Base-by-base conservation (phyloP, 1,140 invertebrate genomes). In the Leptonema lineaticorne region DNA sequence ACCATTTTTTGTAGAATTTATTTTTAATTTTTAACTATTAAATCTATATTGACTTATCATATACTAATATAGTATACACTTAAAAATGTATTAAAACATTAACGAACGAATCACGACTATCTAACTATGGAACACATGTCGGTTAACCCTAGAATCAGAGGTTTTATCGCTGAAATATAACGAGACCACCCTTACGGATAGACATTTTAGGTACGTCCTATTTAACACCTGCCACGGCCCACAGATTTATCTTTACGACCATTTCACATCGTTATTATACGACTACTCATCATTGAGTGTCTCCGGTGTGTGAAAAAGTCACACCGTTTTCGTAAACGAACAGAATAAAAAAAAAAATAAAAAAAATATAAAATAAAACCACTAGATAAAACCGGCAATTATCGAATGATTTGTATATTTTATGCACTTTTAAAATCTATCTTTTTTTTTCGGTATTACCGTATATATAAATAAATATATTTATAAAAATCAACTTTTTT, bases 121-220 rank as follows among this genome's bases (percentile, higher is more conserved):
- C 37, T n/a, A 45, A n/a, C 59, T 16, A 29, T 41, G n/a, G n/a
- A 45, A 46, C 59, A 63, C 41, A 45, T 46, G 59, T 46, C 57
- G 6, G 4, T 24, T 45, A 22, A 18, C 16, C 20, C 11, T 33
- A 18, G 57, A 29, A 59, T n/a, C 11, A n/a, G n/a, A n/a, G n/a
- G 59, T 46, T 63, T 63, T 63, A 63, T 63, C 59, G 33, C 33
- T n/a, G 20, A 26, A 26, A 24, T 27, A 63, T 33, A 33, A 14
- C 18, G 33, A 24, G 59, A 63, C 59, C 59, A 63, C 59, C 59
- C 59, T 63, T 46, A 46, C 14, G 18, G 45, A 1, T 22, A 11
- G 59, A 63, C 41, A 41, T 37, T 63, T 63, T 59, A 20, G 50
- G 14, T 22, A 45, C 37, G 37, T 45, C 27, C 22, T 41, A 14